A percentile compares a stretch with the other conserved stretches of the same genome.
These are phyloP conservation scores for Drosophila engyochracea DNA, from an alignment of 2,888 invertebrate genomes.

Conservation along the genomic window DNA sequence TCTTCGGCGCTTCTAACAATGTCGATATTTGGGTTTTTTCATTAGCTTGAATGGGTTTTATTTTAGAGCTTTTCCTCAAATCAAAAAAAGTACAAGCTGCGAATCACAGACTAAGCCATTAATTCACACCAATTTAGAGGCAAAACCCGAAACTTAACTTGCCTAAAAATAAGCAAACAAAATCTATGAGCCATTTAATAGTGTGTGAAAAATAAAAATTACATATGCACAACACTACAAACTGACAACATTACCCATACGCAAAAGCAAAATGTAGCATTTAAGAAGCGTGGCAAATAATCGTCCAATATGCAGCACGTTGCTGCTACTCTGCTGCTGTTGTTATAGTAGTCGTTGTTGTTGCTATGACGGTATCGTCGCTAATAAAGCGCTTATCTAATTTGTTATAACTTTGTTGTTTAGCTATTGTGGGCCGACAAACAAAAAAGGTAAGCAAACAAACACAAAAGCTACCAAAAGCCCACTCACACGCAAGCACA, in stretches of 20 bases:
- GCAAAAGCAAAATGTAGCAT: conserved; percentile 9
- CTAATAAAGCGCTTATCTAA: conserved; percentile 77
- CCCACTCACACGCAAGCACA: conserved; percentile 37
- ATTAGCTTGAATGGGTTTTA: neutral
- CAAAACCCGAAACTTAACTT: neutral
- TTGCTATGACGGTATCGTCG: conserved; percentile 51
- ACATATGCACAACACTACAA: conserved; percentile 8
- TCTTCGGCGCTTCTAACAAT: too few species aligned
- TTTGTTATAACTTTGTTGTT: conserved; percentile 71
- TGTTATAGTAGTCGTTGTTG: conserved; percentile 7
- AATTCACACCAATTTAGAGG: conserved; percentile 17
- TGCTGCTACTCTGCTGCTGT: conserved; percentile 14
- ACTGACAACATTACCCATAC: neutral
- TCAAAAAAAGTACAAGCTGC: neutral
- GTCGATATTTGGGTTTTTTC: neutral
- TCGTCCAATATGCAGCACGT: conserved; percentile 12
- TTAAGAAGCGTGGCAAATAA: conserved; percentile 39
- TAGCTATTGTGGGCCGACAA: conserved; percentile 60
- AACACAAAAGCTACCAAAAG: conserved; percentile 49
- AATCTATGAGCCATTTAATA: conserved; percentile 29
- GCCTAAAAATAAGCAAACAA: conserved; percentile 15
- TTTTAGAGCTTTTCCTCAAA: too few species aligned
- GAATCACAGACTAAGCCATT: conserved; percentile 30
- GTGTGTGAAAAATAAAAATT: conserved; percentile 34
- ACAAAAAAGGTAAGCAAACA: conserved; percentile 60